A percentile compares a stretch with the other conserved stretches of the same genome.
phyloP scores from a whole-genome alignment of 2,113 vertebrate genomes.

The Pelvicachromis taeniatus region DNA sequence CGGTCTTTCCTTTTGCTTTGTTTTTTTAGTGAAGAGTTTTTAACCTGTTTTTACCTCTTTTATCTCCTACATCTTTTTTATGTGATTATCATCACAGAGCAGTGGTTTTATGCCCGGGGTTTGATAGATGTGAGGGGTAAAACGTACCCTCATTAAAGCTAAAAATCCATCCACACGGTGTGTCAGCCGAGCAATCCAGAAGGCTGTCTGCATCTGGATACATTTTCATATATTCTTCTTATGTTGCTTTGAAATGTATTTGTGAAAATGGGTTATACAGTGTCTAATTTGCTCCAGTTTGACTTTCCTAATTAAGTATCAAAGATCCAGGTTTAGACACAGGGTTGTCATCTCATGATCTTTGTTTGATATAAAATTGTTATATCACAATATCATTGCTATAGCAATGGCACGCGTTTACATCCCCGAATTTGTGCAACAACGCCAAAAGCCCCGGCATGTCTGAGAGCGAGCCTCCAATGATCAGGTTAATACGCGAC shows the following conservation, averaged over 20 bases:
- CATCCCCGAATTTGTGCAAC: too few relatives aligned
- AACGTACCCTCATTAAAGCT: not conserved
- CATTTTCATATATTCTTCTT: not conserved
- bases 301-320: not conserved
- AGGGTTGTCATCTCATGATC: not conserved
- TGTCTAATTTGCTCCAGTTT: not conserved
- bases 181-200: not conserved
- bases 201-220: not conserved
- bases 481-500: too few relatives aligned
- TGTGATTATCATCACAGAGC: not conserved
- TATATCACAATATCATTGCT: not conserved
- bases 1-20: not conserved
- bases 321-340: not conserved
- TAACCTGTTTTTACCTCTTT: not conserved
- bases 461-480: too few relatives aligned
- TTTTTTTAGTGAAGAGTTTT: not conserved
- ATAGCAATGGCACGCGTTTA: not conserved
- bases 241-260: not conserved
- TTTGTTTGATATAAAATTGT: not conserved
- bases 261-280: not conserved
- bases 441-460: too few relatives aligned
- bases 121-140: not conserved
- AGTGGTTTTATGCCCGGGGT: not conserved
- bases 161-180: not conserved
- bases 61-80: not conserved